Percentiles rank a stretch among this genome's conserved stretches.
Evolutionary conservation across 2,113 vertebrate species (phyloP).

Genomic region (Apteryx mantelli): DNA sequence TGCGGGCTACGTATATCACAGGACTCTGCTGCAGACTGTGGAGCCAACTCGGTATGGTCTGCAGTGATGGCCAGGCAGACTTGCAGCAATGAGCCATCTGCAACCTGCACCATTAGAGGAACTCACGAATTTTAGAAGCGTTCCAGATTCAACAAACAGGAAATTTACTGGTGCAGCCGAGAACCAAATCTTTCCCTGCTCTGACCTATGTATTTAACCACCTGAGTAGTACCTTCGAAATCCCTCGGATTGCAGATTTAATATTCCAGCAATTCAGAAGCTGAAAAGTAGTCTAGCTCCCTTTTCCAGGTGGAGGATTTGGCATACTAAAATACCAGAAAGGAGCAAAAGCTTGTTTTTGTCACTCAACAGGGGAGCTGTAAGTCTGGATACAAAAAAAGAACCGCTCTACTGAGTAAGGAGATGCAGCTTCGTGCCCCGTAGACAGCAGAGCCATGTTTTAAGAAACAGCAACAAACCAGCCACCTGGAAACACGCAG

Average conservation of each 20-base stretch:
- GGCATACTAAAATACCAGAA: neutral
- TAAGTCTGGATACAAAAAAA: neutral
- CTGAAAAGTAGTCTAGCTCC: neutral
- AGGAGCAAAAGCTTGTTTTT: neutral
- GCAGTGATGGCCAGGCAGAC: neutral
- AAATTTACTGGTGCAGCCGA: neutral
- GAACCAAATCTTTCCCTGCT: neutral
- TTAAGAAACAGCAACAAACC: neutral
- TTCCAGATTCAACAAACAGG: neutral
- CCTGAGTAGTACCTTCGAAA: neutral
- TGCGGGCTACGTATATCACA: rapidly evolving
- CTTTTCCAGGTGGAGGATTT: neutral
- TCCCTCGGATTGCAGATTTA: neutral
- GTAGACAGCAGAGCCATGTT: neutral
- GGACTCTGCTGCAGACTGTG: neutral
- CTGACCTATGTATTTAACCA: neutral
- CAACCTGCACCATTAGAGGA: neutral
- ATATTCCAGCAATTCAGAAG: neutral
- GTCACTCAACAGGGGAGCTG: neutral
- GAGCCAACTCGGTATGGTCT: neutral
- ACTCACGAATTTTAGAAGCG: neutral
- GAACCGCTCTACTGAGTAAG: rapidly evolving
- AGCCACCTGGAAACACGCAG: neutral
- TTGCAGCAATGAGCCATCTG: neutral
- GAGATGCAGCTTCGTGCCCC: neutral